Conservation (phyloP, 1,140 invertebrate genomes). For the Chironomus striatipennis region DNA sequence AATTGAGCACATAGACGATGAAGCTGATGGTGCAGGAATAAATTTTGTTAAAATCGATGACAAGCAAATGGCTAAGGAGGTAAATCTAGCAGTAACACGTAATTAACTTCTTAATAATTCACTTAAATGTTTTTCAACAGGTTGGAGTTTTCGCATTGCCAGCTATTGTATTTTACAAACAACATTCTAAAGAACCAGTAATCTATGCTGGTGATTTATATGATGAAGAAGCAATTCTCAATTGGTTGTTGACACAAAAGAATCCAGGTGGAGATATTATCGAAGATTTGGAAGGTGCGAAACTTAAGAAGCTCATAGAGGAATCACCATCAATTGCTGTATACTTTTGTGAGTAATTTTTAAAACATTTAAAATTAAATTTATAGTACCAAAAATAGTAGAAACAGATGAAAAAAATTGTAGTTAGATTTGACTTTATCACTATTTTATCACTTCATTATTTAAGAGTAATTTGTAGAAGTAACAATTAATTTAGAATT, state of each 20-base stretch:
- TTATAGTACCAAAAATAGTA: conserved; percentile 25
- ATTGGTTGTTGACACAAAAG: conserved; percentile 84
- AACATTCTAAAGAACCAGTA: conserved; percentile 79
- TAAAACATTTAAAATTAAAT: conserved; percentile 22
- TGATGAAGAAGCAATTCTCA: conserved; percentile 78
- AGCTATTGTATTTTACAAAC: conserved; percentile 81
- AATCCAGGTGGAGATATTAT: conserved; percentile 84
- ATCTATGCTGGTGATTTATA: conserved; percentile 89
- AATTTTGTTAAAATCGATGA: conserved; percentile 91
- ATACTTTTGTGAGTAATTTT: conserved; percentile 77
- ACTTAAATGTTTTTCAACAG: no score
- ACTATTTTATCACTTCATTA: no score
- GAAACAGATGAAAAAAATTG: conserved; percentile 26
- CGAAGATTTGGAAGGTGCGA: conserved; percentile 77
- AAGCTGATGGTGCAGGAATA: conserved; percentile 83
- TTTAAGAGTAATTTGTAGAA: no score
- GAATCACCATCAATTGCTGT: conserved; percentile 77
- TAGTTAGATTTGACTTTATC: not conserved
- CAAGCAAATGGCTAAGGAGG: conserved; percentile 71
- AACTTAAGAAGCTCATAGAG: conserved; percentile 68
- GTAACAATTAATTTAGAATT: no score
- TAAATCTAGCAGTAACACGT: no score
- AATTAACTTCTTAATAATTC: no score
- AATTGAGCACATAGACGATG: conserved; percentile 89
- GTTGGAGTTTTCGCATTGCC: conserved; percentile 82